A percentile compares a stretch with the other conserved stretches of the same genome.
Conservation (phyloP, 2,797 vertebrate species). For the Prunella strophiata region DNA sequence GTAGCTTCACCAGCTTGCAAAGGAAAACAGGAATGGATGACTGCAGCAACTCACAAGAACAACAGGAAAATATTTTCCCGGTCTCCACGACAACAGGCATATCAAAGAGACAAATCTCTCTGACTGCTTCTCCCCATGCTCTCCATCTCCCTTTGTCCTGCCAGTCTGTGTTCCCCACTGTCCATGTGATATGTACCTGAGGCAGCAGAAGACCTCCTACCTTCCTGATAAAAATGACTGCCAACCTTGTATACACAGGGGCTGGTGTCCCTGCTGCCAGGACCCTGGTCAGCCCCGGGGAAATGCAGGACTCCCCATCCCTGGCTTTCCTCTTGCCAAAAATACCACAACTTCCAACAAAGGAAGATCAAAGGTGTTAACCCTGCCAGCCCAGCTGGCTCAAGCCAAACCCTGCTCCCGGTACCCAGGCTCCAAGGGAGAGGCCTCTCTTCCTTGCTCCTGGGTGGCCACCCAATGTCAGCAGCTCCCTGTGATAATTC, state of each 20-base stretch:
- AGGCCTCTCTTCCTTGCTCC: slow-evolving; percentile 10
- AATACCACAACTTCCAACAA: slow-evolving; percentile 5
- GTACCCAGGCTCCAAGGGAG: background rate
- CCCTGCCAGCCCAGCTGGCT: background rate
- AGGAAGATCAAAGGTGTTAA: slow-evolving; percentile 45
- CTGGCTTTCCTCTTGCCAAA: background rate
- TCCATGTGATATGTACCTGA: background rate
- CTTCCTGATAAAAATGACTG: background rate
- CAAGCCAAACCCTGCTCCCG: slow-evolving; percentile 12
- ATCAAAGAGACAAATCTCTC: background rate
- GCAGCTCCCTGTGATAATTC: slow-evolving; percentile 50
- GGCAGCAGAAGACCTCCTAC: background rate
- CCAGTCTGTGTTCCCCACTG: accelerated
- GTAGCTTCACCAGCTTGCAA: background rate
- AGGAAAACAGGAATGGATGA: background rate
- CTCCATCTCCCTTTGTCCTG: background rate
- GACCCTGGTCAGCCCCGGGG: background rate
- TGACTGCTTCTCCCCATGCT: background rate
- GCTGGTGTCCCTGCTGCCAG: background rate
- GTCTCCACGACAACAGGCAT: background rate
- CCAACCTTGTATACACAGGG: background rate
- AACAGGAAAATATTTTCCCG: background rate
- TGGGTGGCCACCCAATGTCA: slow-evolving; percentile 29
- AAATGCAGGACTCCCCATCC: background rate
- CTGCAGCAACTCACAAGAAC: background rate